phyloP scores from a whole-genome alignment of 2,113 vertebrate species.

The Melanostigma gelatinosum region DNA sequence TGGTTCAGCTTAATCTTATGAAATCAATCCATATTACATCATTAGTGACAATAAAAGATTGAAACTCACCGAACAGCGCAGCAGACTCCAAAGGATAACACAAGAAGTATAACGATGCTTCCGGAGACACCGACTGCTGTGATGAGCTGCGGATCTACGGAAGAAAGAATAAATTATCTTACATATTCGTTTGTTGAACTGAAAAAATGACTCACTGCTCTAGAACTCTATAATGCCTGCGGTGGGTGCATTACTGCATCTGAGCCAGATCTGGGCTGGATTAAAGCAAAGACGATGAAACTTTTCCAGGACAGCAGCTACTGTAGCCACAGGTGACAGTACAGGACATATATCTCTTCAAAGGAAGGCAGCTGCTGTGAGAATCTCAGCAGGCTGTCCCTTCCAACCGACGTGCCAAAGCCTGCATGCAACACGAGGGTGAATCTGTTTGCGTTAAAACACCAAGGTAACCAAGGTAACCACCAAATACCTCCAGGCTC shows the following conservation, averaged over 20 bases:
- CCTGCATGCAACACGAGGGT: neutral
- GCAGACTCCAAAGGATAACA: constrained; percentile 58
- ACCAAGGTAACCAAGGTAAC: neutral
- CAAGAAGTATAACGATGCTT: constrained; percentile 27
- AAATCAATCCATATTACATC: neutral
- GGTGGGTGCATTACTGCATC: neutral
- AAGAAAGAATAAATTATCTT: neutral
- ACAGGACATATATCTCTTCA: neutral
- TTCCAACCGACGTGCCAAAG: neutral
- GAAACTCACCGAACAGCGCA: constrained; percentile 62
- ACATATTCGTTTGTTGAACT: neutral
- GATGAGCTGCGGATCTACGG: constrained; percentile 60
- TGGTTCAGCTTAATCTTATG: neutral
- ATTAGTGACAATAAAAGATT: neutral
- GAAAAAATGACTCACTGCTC: neutral
- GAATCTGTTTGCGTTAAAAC: neutral
- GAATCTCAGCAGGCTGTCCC: neutral
- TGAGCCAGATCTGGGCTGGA: neutral
- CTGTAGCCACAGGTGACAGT: neutral
- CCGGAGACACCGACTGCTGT: constrained; percentile 24
- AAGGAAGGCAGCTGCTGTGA: neutral
- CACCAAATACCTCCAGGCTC: neutral
- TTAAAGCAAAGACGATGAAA: neutral
- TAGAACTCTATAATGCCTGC: neutral
- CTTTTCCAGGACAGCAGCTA: neutral